Base-by-base conservation (phyloP, 2,797 vertebrate genomes). In the Ctenopoma multispine region DNA sequence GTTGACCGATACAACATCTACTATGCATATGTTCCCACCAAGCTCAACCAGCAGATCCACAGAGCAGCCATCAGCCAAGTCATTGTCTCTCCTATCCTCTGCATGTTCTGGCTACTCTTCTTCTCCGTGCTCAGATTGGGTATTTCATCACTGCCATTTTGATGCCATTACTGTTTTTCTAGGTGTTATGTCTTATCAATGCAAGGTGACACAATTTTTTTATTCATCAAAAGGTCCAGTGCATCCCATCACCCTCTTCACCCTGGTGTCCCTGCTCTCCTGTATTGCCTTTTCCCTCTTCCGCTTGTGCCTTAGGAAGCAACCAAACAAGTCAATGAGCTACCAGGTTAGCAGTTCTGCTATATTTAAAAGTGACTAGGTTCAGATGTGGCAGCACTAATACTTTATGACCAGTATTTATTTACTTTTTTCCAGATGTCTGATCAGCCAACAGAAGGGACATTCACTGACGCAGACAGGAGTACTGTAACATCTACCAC, bases 1-100 rank as follows among this genome's bases (percentile, higher is more conserved):
- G 96, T 98, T 0, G 98, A 99, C 90, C 94, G 97, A 29, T 99
- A 98, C 75, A 99, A 99, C 84, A 98, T 99, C 84, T 99, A 99
- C 93, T 99, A 98, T 0, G 96, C 97, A 72, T 99, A 96, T 5
- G 91, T 96, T 15, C 98, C 98, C 79, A 97, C 97, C 86, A 98
- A 96, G 64, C 95, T 99, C 75, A 99, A 92, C 81, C 96, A 96
- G 84, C 94, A 92, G 71, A 96, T 99, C 89, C 98, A 99, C 44
- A 73, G 92, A 0, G 96, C 97, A 0, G 98, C 97, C 4, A 90
- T 97, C 87, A 95, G 91, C 90, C 98, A 99, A 88, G 96, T 99
- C 24, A 88, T 96, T 44, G 91, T 96, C 24, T 97, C 97, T 0
- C 97, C 98, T 1, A 93, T 98, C 83, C 94, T 99, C 90, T 96